Evolutionary conservation across 2,113 vertebrate species (phyloP).

Genomic region (Tupaia chinensis): DNA sequence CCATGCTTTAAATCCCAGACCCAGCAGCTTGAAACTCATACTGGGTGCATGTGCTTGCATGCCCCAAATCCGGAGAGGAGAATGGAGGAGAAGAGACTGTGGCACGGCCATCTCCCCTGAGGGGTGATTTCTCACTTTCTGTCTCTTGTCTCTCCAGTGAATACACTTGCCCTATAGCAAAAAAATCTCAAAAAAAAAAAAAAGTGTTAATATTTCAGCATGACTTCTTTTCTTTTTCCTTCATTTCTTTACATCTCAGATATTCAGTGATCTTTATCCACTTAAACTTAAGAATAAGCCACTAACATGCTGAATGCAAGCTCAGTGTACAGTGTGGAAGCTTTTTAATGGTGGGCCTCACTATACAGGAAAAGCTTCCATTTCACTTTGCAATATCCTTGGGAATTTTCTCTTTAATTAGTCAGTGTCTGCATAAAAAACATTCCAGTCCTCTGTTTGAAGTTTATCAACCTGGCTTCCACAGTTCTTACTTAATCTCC

Average conservation of each 20-base stretch:
- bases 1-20: too few relatives aligned
- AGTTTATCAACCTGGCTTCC: not conserved
- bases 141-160: too few relatives aligned
- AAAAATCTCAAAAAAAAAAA: not conserved
- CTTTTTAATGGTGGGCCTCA: not conserved
- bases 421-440: not conserved
- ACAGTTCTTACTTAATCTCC: not conserved
- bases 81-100: too few relatives aligned
- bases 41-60: too few relatives aligned
- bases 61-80: too few relatives aligned
- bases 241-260: slow-evolving; percentile 7
- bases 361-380: not conserved
- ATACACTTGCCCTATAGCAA: too few relatives aligned
- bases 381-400: not conserved
- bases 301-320: not conserved
- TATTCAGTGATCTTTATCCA: not conserved
- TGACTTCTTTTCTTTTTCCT: not conserved
- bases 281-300: not conserved
- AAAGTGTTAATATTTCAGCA: not conserved
- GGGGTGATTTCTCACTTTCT: too few relatives aligned
- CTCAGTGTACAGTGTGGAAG: not conserved
- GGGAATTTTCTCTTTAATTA: not conserved
- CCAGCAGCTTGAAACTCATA: too few relatives aligned
- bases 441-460: not conserved
- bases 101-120: too few relatives aligned